Evolutionary conservation across 2,888 invertebrate species (phyloP).

Genomic region (Sisyra terminalis): DNA sequence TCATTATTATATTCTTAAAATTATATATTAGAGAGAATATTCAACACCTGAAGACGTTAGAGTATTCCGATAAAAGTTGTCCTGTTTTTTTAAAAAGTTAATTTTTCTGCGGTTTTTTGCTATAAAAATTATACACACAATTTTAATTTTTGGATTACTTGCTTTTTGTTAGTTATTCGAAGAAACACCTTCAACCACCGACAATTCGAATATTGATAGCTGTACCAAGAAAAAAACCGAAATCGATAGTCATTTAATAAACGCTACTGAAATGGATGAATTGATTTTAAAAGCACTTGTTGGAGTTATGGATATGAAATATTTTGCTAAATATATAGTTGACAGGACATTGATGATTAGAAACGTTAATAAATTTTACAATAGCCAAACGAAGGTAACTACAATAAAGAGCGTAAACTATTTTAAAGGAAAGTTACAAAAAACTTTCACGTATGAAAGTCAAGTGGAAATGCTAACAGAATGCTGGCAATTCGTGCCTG

Average conservation of each 20-base stretch:
- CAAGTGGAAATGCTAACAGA: neutral
- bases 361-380: conserved; percentile 3
- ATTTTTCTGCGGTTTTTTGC: too few relatives aligned
- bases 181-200: neutral
- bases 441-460: neutral
- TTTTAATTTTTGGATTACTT: too few relatives aligned
- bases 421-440: conserved; percentile 6
- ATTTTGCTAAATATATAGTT: conserved; percentile 18
- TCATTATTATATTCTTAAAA: too few relatives aligned
- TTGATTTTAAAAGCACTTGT: conserved; percentile 17
- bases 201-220: conserved; percentile 2
- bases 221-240: neutral
- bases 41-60: too few relatives aligned
- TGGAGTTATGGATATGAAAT: conserved; percentile 21
- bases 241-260: too few relatives aligned
- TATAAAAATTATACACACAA: too few relatives aligned
- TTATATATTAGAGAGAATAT: too few relatives aligned
- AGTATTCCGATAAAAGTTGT: too few relatives aligned
- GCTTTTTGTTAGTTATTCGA: too few relatives aligned
- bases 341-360: conserved; percentile 15
- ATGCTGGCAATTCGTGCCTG: neutral
- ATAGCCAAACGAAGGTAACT: neutral
- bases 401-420: conserved; percentile 2
- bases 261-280: conserved; percentile 1
- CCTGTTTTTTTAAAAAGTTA: too few relatives aligned